These are phyloP conservation scores for Cheilinus undulatus DNA, from an alignment of 2,113 vertebrate species.

Conservation along the genomic window DNA sequence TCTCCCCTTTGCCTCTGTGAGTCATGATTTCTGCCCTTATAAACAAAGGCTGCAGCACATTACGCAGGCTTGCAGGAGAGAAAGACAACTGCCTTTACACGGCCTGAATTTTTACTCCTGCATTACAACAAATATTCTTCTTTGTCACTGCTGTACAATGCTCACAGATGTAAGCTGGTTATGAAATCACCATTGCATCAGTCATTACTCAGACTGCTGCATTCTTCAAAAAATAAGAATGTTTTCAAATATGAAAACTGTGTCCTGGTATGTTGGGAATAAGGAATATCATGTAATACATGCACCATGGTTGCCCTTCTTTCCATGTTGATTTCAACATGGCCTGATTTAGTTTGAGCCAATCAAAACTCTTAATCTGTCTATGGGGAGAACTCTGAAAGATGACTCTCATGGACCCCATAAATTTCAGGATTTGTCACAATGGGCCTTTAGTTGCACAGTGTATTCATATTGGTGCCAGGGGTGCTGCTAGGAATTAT, in stretches of 20 bases:
- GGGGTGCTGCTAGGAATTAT: too few species aligned
- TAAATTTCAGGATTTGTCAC: too few species aligned
- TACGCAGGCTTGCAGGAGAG: constrained; percentile 2
- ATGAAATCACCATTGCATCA: neutral
- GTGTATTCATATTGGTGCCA: too few species aligned
- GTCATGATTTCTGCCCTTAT: constrained; percentile 44
- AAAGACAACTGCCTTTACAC: neutral
- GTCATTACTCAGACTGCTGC: neutral
- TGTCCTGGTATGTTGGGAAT: neutral
- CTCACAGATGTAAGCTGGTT: neutral
- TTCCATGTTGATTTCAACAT: too few species aligned
- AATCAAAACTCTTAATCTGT: too few species aligned
- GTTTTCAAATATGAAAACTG: neutral
- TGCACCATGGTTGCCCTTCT: too few species aligned
- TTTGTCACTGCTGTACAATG: neutral
- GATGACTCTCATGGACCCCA: too few species aligned
- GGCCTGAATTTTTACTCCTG: constrained; percentile 2
- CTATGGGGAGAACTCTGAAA: too few species aligned
- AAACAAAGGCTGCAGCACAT: constrained; percentile 40
- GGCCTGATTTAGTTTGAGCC: too few species aligned
- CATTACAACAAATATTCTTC: too few species aligned
- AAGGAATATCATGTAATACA: neutral
- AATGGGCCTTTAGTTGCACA: too few species aligned
- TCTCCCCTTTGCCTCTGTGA: constrained; percentile 36
- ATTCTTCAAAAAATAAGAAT: neutral